These are phyloP conservation scores for Solen grandis DNA, from an alignment of 1,140 invertebrate species.

Conservation along the genomic window DNA sequence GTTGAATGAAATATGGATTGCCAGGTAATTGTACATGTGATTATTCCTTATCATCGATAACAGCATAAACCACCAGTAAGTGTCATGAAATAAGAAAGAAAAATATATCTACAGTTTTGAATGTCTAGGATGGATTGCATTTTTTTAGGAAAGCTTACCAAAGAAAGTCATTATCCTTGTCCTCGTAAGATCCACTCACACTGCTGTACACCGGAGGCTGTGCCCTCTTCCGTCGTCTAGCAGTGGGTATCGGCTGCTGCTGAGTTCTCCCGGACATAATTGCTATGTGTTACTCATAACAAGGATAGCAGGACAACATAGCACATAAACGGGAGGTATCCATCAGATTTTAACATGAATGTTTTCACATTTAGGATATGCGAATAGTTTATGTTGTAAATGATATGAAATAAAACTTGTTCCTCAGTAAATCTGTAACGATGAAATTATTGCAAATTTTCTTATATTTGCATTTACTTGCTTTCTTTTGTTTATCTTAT, in stretches of 20 bases:
- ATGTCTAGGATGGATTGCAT: too few relatives aligned
- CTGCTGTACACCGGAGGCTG: conserved; percentile 74
- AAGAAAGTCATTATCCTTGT: conserved; percentile 79
- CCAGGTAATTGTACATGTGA: too few relatives aligned
- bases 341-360: neutral
- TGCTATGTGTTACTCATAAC: too few relatives aligned
- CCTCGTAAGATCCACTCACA: conserved; percentile 73
- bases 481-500: neutral
- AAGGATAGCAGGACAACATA: neutral
- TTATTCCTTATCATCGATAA: too few relatives aligned
- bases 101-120: too few relatives aligned
- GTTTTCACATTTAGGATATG: neutral
- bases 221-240: conserved; percentile 66
- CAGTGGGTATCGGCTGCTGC: conserved; percentile 30
- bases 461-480: neutral
- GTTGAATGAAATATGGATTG: too few relatives aligned
- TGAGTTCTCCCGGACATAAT: conserved; percentile 66
- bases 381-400: neutral
- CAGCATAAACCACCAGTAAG: too few relatives aligned
- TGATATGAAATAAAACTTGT: neutral
- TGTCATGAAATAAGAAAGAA: too few relatives aligned
- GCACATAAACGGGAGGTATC: neutral
- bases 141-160: too few relatives aligned
- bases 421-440: neutral
- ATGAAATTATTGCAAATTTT: neutral